phyloP scores from a whole-genome alignment of 2,113 vertebrate species.

The Petroica traversi region DNA sequence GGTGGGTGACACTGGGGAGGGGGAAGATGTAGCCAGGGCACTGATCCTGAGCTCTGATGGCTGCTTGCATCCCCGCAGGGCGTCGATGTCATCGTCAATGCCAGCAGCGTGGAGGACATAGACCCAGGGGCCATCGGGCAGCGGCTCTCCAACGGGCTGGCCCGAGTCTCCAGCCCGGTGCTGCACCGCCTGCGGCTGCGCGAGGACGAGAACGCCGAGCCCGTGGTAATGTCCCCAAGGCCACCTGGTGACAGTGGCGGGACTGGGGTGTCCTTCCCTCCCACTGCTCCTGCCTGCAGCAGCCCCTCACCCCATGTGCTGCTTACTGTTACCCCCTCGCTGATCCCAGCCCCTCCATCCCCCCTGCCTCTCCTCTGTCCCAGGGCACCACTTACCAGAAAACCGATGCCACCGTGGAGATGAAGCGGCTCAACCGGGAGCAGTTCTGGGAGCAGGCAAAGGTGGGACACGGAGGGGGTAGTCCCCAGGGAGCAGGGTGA shows the following conservation, averaged over 20 bases:
- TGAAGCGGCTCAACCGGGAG: slow-evolving; percentile 97
- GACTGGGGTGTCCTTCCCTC: background rate
- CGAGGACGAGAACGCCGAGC: slow-evolving; percentile 82
- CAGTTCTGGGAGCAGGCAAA: slow-evolving; percentile 98
- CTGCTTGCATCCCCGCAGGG: slow-evolving; percentile 71
- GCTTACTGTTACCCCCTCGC: background rate
- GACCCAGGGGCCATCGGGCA: slow-evolving; percentile 91
- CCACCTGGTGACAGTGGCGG: accelerated
- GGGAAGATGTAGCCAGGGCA: accelerated
- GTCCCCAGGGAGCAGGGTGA: accelerated
- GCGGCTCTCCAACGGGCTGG: slow-evolving; percentile 90
- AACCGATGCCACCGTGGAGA: slow-evolving; percentile 94
- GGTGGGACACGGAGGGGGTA: slow-evolving; percentile 56
- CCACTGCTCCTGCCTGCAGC: background rate
- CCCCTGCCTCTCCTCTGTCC: background rate
- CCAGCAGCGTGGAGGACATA: slow-evolving; percentile 95
- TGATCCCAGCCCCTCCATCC: background rate
- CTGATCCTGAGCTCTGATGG: background rate
- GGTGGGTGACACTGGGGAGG: slow-evolving; percentile 62
- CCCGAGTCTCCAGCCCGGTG: slow-evolving; percentile 86
- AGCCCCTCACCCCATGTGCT: background rate
- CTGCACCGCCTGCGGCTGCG: slow-evolving; percentile 88
- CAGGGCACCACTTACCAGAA: slow-evolving; percentile 96
- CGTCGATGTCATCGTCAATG: slow-evolving; percentile 90
- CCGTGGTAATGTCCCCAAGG: slow-evolving; percentile 76